These are phyloP conservation scores for Escarpia spicata DNA, from an alignment of 2,888 invertebrate genomes.

Conservation along the genomic window DNA sequence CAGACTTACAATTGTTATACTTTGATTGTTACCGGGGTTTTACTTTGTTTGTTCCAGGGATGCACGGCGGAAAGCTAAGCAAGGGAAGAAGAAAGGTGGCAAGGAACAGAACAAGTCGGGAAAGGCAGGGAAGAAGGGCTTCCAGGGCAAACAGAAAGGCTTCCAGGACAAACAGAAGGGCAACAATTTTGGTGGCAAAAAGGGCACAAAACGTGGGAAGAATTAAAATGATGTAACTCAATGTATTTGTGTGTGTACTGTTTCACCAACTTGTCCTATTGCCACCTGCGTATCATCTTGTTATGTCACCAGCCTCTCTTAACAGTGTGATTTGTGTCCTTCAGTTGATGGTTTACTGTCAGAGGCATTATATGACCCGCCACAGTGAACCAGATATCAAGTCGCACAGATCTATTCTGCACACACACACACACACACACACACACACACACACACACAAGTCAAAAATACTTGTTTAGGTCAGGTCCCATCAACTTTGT, in stretches of 20 bases:
- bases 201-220: background rate
- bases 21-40: background rate
- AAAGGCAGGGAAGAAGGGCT: conserved; percentile 3
- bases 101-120: background rate
- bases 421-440: too few relatives aligned
- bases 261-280: background rate
- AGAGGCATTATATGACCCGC: too few relatives aligned
- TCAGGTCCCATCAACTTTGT: too few relatives aligned
- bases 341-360: too few relatives aligned
- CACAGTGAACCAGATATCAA: too few relatives aligned
- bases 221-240: background rate
- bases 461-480: too few relatives aligned
- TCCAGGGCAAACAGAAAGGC: conserved; percentile 12
- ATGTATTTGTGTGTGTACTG: background rate
- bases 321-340: too few relatives aligned
- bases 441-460: too few relatives aligned
- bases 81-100: conserved; percentile 20
- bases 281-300: background rate
- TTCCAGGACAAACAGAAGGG: conserved; percentile 12
- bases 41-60: background rate
- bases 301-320: too few relatives aligned
- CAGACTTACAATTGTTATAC: too few relatives aligned
- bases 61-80: conserved; percentile 5
- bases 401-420: too few relatives aligned
- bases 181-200: background rate